Conservation (phyloP, 2,888 invertebrate genomes). For the Rotaria socialis region DNA sequence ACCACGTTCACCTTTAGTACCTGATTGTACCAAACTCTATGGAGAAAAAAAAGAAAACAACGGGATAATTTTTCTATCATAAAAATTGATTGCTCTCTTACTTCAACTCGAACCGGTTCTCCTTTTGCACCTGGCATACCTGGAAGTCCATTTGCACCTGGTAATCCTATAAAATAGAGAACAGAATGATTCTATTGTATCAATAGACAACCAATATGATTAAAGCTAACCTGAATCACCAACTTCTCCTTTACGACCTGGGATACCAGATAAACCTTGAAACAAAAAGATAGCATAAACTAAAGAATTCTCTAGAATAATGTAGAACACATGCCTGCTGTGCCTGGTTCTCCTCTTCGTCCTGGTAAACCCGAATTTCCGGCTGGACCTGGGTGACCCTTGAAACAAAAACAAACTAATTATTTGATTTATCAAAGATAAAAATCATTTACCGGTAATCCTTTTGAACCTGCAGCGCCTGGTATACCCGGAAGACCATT, state of each 20-base stretch:
- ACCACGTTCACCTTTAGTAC: constrained; percentile 23
- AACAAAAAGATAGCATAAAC: background rate
- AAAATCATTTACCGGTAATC: constrained; percentile 64
- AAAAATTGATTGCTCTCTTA: background rate
- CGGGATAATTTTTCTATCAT: no score
- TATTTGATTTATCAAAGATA: constrained; percentile 50
- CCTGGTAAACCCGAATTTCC: constrained; percentile 38
- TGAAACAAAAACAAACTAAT: background rate
- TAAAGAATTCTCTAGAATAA: background rate
- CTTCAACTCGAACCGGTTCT: constrained; percentile 46
- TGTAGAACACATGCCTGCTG: constrained; percentile 49
- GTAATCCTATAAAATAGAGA: constrained; percentile 15
- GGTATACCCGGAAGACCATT: constrained; percentile 36
- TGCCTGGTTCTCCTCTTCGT: constrained; percentile 22
- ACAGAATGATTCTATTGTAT: background rate
- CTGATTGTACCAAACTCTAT: background rate
- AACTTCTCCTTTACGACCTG: constrained; percentile 46
- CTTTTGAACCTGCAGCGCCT: constrained; percentile 43
- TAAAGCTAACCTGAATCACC: constrained; percentile 42
- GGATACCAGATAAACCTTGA: constrained; percentile 48
- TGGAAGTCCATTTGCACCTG: constrained; percentile 47
- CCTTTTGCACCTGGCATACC: constrained; percentile 45
- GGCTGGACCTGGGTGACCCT: constrained; percentile 49
- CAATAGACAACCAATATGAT: background rate
- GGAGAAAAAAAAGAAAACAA: no score